Evolutionary conservation across 2,113 vertebrate genomes (phyloP).

Genomic region (Centrocercus urophasianus): DNA sequence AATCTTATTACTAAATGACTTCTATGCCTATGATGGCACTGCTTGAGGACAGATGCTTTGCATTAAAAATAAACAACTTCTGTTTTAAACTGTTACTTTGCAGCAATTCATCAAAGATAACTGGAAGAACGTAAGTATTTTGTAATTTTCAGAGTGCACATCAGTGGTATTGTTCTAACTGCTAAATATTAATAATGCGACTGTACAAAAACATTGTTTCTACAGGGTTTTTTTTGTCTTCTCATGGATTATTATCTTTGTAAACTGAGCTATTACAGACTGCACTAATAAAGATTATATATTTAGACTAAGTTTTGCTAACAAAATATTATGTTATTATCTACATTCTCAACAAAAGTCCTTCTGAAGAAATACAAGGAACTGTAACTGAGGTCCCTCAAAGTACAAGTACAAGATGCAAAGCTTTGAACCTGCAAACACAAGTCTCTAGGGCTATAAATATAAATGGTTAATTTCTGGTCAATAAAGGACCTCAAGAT

Average conservation of each 20-base stretch:
- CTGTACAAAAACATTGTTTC: not conserved
- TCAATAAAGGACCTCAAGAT: not conserved
- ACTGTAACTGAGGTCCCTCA: not conserved
- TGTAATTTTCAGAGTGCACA: not conserved
- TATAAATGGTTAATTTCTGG: not conserved
- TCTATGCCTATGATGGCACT: not conserved
- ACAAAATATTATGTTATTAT: not conserved
- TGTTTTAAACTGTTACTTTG: not conserved
- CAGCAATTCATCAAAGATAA: not conserved
- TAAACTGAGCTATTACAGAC: not conserved
- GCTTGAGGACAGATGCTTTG: not conserved
- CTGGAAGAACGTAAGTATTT: not conserved
- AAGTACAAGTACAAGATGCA: not conserved
- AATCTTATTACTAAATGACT: not conserved
- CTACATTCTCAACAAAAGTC: not conserved
- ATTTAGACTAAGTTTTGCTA: not conserved
- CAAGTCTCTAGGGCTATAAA: not conserved
- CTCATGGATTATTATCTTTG: not conserved
- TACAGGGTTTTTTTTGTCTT: not conserved
- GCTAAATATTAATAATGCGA: accelerated
- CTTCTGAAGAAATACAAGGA: not conserved
- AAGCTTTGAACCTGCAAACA: not conserved
- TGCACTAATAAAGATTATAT: not conserved
- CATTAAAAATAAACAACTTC: not conserved
- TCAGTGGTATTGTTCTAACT: not conserved